Percentiles rank a stretch among this genome's conserved stretches.
Evolutionary conservation across 1,140 invertebrate species (phyloP).

Genomic region (Cydia amplana): DNA sequence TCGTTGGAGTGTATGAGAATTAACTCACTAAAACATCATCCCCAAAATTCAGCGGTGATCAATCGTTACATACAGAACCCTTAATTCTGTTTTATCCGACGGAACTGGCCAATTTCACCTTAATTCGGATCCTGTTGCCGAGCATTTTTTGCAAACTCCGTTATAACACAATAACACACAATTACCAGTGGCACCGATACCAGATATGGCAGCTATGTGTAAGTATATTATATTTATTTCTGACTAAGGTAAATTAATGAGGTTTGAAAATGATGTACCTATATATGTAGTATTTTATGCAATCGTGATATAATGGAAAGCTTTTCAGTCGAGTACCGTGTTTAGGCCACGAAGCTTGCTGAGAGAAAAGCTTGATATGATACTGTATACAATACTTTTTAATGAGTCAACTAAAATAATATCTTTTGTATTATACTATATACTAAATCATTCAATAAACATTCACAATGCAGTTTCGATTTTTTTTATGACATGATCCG

Average conservation of each 20-base stretch:
- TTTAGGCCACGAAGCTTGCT: neutral
- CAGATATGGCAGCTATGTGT: neutral
- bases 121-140: constrained; percentile 5
- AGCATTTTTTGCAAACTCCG: constrained; percentile 15
- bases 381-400: too few species aligned
- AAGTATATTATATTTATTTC: neutral
- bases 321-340: too few species aligned
- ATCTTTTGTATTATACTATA: too few species aligned
- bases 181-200: constrained; percentile 12
- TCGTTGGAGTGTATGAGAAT: too few species aligned
- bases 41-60: neutral
- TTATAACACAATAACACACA: constrained; percentile 17
- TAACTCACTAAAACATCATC: neutral
- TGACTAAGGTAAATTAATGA: constrained; percentile 33
- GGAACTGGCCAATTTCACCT: neutral
- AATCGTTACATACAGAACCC: neutral
- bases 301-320: too few species aligned
- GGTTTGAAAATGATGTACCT: neutral
- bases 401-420: too few species aligned
- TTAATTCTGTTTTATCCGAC: neutral
- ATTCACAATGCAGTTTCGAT: neutral
- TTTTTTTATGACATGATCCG: constrained; percentile 32
- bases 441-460: neutral
- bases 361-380: too few species aligned
- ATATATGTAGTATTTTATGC: too few species aligned